These are phyloP conservation scores for Neogale vison DNA, from an alignment of 2,113 vertebrate species.

Conservation along the genomic window DNA sequence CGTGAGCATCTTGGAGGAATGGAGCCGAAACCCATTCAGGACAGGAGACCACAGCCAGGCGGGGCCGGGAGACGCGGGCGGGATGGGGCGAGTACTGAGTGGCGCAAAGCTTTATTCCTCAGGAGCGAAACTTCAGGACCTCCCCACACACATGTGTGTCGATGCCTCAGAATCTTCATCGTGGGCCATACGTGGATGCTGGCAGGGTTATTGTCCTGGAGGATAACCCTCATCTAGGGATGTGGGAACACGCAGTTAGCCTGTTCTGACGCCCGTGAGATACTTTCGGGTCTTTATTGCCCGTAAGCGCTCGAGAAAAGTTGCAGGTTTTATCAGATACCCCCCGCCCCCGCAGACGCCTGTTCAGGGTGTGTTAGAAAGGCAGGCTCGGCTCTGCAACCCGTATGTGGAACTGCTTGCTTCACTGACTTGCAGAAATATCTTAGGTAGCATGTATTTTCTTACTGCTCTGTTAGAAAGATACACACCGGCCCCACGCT, in stretches of 20 bases:
- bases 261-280: conserved; percentile 70
- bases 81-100: background rate
- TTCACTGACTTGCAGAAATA: conserved; percentile 77
- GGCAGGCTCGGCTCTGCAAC: conserved; percentile 75
- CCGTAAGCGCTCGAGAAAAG: conserved; percentile 64
- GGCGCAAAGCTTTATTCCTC: background rate
- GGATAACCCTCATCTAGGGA: conserved; percentile 68
- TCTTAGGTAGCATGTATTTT: conserved; percentile 83
- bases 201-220: conserved; percentile 21
- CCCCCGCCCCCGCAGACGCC: conserved; percentile 64
- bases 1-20: rapidly evolving
- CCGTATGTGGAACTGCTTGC: conserved; percentile 78
- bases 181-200: background rate
- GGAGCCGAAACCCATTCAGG: background rate
- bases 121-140: background rate
- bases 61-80: background rate
- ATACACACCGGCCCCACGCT: background rate
- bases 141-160: rapidly evolving
- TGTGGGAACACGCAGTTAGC: conserved; percentile 78
- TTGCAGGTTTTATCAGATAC: conserved; percentile 74
- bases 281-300: conserved; percentile 76
- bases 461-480: conserved; percentile 71
- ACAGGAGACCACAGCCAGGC: rapidly evolving
- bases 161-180: background rate
- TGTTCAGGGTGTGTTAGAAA: conserved; percentile 76